Evolutionary conservation across 2,888 invertebrate genomes (phyloP).

Genomic region (Hemicrepidius hirtus): DNA sequence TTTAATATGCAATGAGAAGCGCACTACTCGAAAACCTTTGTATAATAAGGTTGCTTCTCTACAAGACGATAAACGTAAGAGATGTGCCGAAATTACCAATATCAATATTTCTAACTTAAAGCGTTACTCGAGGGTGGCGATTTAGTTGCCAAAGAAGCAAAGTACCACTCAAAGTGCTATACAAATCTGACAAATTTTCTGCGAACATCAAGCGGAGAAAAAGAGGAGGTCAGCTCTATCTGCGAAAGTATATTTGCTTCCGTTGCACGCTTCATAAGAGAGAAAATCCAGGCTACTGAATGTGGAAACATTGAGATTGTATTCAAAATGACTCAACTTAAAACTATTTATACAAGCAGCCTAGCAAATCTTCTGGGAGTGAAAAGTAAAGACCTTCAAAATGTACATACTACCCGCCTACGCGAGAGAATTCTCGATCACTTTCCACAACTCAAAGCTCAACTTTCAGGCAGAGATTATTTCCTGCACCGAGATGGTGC

Average conservation of each 20-base stretch:
- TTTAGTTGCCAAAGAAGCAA: constrained; percentile 34
- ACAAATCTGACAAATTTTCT: constrained; percentile 18
- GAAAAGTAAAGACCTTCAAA: constrained; percentile 28
- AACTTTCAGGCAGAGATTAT: constrained; percentile 10
- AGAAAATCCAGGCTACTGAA: constrained; percentile 24
- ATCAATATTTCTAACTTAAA: no score
- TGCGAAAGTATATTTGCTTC: constrained; percentile 25
- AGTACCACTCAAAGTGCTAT: constrained; percentile 24
- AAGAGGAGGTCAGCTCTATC: constrained; percentile 25
- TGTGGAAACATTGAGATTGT: constrained; percentile 26
- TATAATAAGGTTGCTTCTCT: constrained; percentile 34
- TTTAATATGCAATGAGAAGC: constrained; percentile 35
- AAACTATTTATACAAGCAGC: constrained; percentile 22
- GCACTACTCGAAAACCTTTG: constrained; percentile 31
- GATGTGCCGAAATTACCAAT: no score
- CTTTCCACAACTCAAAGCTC: not conserved
- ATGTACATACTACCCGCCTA: constrained; percentile 28
- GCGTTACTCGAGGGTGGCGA: constrained; percentile 20
- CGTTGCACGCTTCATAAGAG: constrained; percentile 25
- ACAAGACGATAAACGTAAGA: constrained; percentile 24
- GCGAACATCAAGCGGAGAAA: constrained; percentile 11
- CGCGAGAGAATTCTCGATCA: constrained; percentile 8
- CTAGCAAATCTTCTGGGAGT: constrained; percentile 14
- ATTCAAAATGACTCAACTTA: constrained; percentile 29
- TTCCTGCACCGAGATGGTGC: constrained; percentile 18